These are phyloP conservation scores for Drosophila bunnanda DNA, from an alignment of 2,888 invertebrate genomes.

Conservation along the genomic window DNA sequence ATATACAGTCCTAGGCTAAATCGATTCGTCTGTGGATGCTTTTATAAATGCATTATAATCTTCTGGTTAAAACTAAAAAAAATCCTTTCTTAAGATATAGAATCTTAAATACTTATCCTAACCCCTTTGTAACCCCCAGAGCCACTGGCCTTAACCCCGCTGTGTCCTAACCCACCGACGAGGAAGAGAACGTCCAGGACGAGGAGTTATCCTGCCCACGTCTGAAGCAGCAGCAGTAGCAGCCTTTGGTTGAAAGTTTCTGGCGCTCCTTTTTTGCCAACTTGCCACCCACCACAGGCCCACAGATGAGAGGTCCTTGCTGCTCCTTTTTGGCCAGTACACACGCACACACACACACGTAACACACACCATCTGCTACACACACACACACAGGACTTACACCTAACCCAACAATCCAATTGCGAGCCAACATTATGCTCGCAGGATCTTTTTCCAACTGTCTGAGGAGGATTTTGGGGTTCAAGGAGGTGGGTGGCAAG, in stretches of 20 bases:
- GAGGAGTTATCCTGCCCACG: constrained; percentile 25
- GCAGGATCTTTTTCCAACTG: constrained; percentile 16
- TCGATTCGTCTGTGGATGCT: too few relatives aligned
- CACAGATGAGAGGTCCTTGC: constrained; percentile 2
- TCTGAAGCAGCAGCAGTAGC: constrained; percentile 5
- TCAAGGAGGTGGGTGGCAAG: constrained; percentile 3
- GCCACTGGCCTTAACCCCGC: constrained; percentile 4
- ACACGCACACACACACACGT: constrained; percentile 32
- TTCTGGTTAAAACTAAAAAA: too few relatives aligned
- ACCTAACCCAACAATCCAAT: constrained; percentile 81
- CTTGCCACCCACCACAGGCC: constrained; percentile 36
- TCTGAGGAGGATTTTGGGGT: constrained; percentile 2
- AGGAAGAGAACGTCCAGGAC: background rate
- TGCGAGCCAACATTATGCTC: constrained; percentile 76
- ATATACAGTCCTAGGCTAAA: too few relatives aligned
- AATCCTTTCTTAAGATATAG: too few relatives aligned
- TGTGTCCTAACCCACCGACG: background rate
- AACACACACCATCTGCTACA: constrained; percentile 74
- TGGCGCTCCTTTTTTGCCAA: constrained; percentile 32
- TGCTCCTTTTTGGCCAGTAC: constrained; percentile 21
- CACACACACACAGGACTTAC: constrained; percentile 66
- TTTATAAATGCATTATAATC: too few relatives aligned
- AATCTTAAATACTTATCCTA: too few relatives aligned
- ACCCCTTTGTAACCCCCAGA: background rate
- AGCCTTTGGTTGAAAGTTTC: constrained; percentile 35